Percentiles rank a stretch among this genome's conserved stretches.
These are phyloP conservation scores for Coecobrya sp. DNA, from an alignment of 2,888 invertebrate species.

Conservation along the genomic window DNA sequence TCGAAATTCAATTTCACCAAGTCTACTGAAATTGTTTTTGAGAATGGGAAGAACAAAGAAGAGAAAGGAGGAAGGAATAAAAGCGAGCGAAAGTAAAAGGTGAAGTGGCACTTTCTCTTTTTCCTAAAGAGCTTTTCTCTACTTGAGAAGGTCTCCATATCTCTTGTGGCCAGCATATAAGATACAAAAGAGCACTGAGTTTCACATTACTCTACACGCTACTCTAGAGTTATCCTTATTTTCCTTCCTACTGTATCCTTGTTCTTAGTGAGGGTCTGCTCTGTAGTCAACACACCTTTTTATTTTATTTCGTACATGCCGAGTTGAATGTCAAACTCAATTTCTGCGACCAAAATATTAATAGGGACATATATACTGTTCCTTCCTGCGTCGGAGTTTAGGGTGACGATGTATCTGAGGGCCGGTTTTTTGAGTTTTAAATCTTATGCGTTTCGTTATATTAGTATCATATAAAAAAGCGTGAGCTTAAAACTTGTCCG, in stretches of 20 bases:
- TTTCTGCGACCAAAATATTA: slow-evolving; percentile 47
- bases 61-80: slow-evolving; percentile 13
- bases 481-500: background rate
- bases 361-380: background rate
- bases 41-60: slow-evolving; percentile 16
- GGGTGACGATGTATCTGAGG: background rate
- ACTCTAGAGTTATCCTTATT: background rate
- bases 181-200: slow-evolving; percentile 24
- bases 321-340: slow-evolving; percentile 40
- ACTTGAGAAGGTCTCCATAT: slow-evolving; percentile 29
- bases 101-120: slow-evolving; percentile 72
- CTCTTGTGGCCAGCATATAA: slow-evolving; percentile 43
- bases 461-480: background rate
- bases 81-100: slow-evolving; percentile 46
- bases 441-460: slow-evolving; percentile 10
- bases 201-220: slow-evolving; percentile 35
- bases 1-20: slow-evolving; percentile 14
- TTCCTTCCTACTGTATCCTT: background rate
- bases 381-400: background rate
- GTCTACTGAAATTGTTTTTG: background rate
- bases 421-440: slow-evolving; percentile 14
- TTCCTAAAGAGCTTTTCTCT: slow-evolving; percentile 51
- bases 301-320: background rate
- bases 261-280: background rate
- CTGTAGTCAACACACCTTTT: slow-evolving; percentile 23